Percentiles rank a stretch among this genome's conserved stretches.
Evolutionary conservation across 2,113 vertebrate genomes (phyloP).

Genomic region (Cercocebus atys): DNA sequence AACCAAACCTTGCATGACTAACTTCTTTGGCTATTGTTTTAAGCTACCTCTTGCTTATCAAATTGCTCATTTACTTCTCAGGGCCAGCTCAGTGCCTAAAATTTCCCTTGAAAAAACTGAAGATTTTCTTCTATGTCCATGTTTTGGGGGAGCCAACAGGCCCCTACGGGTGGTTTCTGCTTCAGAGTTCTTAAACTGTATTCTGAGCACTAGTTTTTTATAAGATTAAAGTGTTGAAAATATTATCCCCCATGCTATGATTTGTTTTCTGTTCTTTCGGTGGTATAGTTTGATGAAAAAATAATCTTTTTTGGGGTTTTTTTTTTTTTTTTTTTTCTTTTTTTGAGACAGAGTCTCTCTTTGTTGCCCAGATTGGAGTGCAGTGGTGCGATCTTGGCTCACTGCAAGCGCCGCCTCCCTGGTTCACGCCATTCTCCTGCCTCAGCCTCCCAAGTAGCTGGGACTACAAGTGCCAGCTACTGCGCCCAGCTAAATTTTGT

Average conservation of each 20-base stretch:
- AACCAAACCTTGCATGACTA: not conserved
- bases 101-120: not conserved
- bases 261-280: not conserved
- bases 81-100: not conserved
- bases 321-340: too few relatives aligned
- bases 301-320: not conserved
- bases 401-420: too few relatives aligned
- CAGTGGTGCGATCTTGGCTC: too few relatives aligned
- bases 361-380: too few relatives aligned
- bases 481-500: too few relatives aligned
- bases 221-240: not conserved
- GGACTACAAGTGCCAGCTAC: too few relatives aligned
- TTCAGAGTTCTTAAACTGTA: not conserved
- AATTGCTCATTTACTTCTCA: not conserved
- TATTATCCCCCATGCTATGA: not conserved
- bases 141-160: not conserved
- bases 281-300: not conserved
- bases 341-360: too few relatives aligned
- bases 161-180: not conserved
- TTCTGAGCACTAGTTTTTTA: not conserved
- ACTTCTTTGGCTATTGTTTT: not conserved
- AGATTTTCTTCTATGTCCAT: not conserved
- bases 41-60: not conserved
- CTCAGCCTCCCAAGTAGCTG: too few relatives aligned
- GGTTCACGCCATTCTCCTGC: too few relatives aligned